Evolutionary conservation across 2,888 invertebrate genomes (phyloP), one percentile per base, ranked within the genome.

Genomic region (Meteorus cinctellus): DNA sequence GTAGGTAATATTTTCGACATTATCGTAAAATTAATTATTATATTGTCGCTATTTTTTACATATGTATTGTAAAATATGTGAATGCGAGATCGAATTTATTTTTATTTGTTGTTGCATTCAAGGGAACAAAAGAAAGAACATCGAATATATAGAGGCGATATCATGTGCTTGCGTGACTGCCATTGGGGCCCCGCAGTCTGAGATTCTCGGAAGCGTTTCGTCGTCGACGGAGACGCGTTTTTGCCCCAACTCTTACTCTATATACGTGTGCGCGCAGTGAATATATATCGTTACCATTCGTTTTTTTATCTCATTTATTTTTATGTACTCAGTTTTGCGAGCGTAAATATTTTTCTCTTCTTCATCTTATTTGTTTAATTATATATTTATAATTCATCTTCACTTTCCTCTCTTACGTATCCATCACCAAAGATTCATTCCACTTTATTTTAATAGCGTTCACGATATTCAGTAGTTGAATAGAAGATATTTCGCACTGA

Each of bases 161-260:
- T 55, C 19, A 55, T 55, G 55, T 19, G 19, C 4, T 19, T 55
- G 24, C 19, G 8, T 19, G 55, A 55, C 19, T 4, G 19, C 19
- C 55, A 68, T 75, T 78, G 71, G 80, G 79, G 81, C 79, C 81
- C 82, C 79, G 69, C 79, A 81, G 81, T 82, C 78, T 79, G 79
- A 78, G 82, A 82, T 88, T 88, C 87, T 82, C 82, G 86, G 87
- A 88, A 87, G 83, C 82, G 84, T 86, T 85, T 84, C 84, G 83
- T 80, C 81, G 81, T 74, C 29, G 80, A 78, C 75, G 82, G 78
- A 83, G 85, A 85, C 84, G 83, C 81, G 84, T 86, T 87, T 86
- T 87, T 86, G 84, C 83, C 74, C 59, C 75, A 75, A 76, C 77
- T 59, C 67, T 63, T 29, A 16, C 69, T 77, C 75, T 66, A 78